These are phyloP conservation scores for Drosophila emarginata DNA, from an alignment of 2,888 invertebrate genomes.

Conservation along the genomic window DNA sequence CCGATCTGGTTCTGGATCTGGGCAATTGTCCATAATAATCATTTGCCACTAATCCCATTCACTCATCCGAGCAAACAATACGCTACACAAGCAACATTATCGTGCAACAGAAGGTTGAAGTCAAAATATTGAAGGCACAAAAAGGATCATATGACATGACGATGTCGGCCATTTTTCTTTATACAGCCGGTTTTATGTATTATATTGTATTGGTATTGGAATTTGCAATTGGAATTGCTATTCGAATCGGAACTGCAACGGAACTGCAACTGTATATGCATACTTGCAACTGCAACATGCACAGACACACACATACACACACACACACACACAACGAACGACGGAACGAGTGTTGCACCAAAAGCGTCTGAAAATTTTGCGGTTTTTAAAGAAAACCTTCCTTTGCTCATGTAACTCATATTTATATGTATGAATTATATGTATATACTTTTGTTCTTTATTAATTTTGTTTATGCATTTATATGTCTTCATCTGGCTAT, in stretches of 20 bases:
- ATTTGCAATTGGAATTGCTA: slow-evolving; percentile 2
- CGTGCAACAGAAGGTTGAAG: slow-evolving; percentile 3
- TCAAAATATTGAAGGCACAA: slow-evolving; percentile 7
- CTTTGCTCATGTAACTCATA: slow-evolving; percentile 56
- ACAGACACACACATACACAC: not conserved
- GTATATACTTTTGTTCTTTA: slow-evolving; percentile 34
- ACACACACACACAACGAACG: no score
- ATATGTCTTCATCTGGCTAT: slow-evolving; percentile 64
- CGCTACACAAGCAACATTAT: not conserved
- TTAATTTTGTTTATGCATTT: slow-evolving; percentile 62
- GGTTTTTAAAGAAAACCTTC: slow-evolving; percentile 68
- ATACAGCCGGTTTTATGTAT: slow-evolving; percentile 47
- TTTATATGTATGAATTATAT: slow-evolving; percentile 46
- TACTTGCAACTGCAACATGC: no score
- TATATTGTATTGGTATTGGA: not conserved
- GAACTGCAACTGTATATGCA: slow-evolving; percentile 25
- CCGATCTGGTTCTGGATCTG: slow-evolving; percentile 42
- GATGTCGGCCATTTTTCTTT: slow-evolving; percentile 56
- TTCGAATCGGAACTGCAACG: slow-evolving; percentile 30
- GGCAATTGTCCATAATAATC: slow-evolving; percentile 52
- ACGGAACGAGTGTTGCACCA: slow-evolving; percentile 4
- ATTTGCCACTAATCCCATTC: slow-evolving; percentile 18
- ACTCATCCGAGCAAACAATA: not conserved
- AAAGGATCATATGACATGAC: slow-evolving; percentile 27
- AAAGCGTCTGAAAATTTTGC: slow-evolving; percentile 64